Evolutionary conservation across 2,113 vertebrate species (phyloP).

Genomic region (Balaenoptera acutorostrata): DNA sequence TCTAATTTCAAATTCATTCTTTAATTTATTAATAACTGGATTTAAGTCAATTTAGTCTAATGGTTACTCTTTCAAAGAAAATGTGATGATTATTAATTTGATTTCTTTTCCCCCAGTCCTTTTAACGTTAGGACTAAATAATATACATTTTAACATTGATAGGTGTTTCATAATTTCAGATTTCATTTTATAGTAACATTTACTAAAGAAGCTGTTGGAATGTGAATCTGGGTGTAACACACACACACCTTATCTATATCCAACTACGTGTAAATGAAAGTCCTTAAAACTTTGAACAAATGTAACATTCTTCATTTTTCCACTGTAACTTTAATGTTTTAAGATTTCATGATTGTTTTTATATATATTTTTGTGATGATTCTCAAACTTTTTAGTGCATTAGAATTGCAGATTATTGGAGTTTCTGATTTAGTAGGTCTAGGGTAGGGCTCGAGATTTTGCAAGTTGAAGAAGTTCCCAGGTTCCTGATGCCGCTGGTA

Average conservation of each 20-base stretch:
- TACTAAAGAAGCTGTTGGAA: background rate
- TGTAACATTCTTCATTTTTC: background rate
- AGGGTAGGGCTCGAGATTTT: background rate
- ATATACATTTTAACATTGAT: background rate
- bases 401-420: background rate
- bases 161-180: background rate
- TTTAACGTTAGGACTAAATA: constrained; percentile 10
- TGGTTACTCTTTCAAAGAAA: constrained; percentile 20
- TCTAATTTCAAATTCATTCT: background rate
- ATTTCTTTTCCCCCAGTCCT: background rate
- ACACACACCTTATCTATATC: background rate
- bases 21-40: constrained; percentile 2
- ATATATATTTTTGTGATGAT: background rate
- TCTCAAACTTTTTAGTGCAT: background rate
- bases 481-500: background rate
- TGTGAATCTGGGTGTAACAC: background rate
- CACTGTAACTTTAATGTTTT: background rate
- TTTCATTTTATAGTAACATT: background rate
- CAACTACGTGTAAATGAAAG: background rate
- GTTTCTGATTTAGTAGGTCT: background rate
- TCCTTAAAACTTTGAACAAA: background rate
- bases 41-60: background rate
- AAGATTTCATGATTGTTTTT: background rate
- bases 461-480: background rate
- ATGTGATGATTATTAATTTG: background rate